Base-by-base conservation (phyloP, 1,140 invertebrate species). In the Ganaspis sp. region DNA sequence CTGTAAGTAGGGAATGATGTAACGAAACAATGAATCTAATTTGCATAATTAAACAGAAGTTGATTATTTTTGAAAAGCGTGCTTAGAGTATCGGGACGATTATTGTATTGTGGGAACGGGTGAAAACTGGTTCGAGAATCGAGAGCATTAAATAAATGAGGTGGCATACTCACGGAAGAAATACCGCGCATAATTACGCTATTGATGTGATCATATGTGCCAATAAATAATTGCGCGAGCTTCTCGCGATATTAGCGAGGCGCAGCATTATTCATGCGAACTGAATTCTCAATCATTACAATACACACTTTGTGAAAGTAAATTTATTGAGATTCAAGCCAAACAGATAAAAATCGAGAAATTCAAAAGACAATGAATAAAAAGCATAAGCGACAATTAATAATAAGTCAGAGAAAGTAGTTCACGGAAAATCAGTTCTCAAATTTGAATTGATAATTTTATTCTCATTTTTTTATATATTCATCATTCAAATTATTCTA, bases 211-310 rank as follows among this genome's bases (percentile, higher is more conserved):
- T 64, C 58, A 26, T 34, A 64, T 64, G 58, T 64, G 58, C 23
- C 58, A 64, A 64, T 64, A 64, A 64, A 64, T 64, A 64, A 64
- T 64, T 64, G 23, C 58, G 58, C 58, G 58, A 29, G 23, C 26
- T 29, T 64, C 58, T 29, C 26, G 23, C 15, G 58, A 64, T 64
- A 64, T 29, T 64, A 64, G 26, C 15, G 5, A 64, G 26, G 9
- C 23, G 23, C 12, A 12, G 5, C 8, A 64, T 64, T n/a, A 64
- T 64, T 29, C 58, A 34, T 64, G 58, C 6, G 58, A 64, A 64
- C 58, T 64, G 9, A 15, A 26, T 26, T 58, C 54, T 58, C 9
- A n/a, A 34, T 26, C 23, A 11, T 64, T 64, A 64, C 54, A 29
- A 64, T 64, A 29, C 54, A 64, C 21, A 64, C 9, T 26, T 64